Percentiles rank a stretch among this genome's conserved stretches.
Conservation (phyloP, 1,140 invertebrate species). For the Atta cephalotes region DNA sequence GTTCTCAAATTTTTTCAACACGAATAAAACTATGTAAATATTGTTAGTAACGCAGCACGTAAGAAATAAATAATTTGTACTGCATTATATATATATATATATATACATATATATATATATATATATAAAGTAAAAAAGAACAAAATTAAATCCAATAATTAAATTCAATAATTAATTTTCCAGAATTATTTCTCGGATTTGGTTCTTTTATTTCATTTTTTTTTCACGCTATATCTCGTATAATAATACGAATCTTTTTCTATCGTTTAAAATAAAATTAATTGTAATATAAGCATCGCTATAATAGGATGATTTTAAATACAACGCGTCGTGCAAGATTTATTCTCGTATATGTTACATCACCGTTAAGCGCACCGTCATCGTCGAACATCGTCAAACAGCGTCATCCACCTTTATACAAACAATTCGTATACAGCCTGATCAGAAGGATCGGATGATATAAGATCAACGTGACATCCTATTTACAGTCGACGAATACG, state of each 20-base stretch:
- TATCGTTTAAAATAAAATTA: background rate
- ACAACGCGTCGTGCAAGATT: background rate
- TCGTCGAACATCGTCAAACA: background rate
- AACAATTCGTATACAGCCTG: conserved; percentile 53
- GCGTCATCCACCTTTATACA: conserved; percentile 32
- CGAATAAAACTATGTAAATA: background rate
- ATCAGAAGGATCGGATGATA: conserved; percentile 30
- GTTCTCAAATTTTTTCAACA: conserved; percentile 30
- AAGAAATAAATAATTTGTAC: background rate
- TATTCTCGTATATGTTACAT: conserved; percentile 15
- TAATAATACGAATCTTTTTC: background rate
- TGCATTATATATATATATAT: background rate
- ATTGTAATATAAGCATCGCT: conserved; percentile 5
- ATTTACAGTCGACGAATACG: conserved; percentile 47
- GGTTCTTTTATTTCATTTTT: background rate
- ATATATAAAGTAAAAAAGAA: background rate
- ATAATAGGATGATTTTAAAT: background rate
- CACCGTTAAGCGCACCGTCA: background rate
- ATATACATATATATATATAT: too few relatives aligned
- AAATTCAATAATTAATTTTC: background rate
- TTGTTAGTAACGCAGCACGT: background rate
- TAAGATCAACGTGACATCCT: conserved; percentile 9
- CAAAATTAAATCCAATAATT: conserved; percentile 5
- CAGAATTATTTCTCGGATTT: background rate
- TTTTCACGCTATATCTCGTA: background rate